phyloP scores from a whole-genome alignment of 2,888 invertebrate genomes.

The Diarsia brunnea region DNA sequence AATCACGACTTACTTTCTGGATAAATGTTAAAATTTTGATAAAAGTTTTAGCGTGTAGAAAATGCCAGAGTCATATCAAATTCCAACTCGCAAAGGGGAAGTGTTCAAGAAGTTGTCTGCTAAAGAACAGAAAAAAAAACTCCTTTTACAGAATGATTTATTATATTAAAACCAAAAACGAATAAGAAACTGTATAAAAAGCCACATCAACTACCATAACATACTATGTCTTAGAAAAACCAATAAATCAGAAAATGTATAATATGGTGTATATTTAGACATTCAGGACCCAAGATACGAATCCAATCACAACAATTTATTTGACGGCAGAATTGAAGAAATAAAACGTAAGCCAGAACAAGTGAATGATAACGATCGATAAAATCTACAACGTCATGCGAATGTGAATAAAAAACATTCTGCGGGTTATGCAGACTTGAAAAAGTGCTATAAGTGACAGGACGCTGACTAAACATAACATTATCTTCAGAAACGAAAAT shows the following conservation, averaged over 20 bases:
- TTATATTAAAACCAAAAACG: not conserved
- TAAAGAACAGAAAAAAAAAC: not conserved
- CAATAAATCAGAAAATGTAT: constrained; percentile 15
- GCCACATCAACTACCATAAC: not conserved
- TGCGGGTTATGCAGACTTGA: constrained; percentile 42
- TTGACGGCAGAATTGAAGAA: constrained; percentile 61
- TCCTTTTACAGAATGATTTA: not conserved
- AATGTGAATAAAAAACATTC: constrained; percentile 64
- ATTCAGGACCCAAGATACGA: constrained; percentile 57
- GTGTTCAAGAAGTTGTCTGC: not conserved
- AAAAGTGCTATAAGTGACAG: constrained; percentile 37
- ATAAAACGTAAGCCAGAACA: constrained; percentile 67
- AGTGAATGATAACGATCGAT: constrained; percentile 75
- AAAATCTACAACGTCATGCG: constrained; percentile 74
- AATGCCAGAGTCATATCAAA: not conserved
- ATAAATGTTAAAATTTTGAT: not conserved
- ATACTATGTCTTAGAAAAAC: constrained; percentile 17
- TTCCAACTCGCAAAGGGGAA: not conserved
- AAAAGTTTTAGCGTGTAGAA: not conserved
- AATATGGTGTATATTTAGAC: constrained; percentile 27
- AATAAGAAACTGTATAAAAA: not conserved
- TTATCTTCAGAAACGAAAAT: constrained; percentile 29
- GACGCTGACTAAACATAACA: constrained; percentile 43
- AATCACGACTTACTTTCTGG: not conserved
- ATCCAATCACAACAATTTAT: constrained; percentile 60